phyloP scores from a whole-genome alignment of 2,113 vertebrate species.

The Varanus komodoensis region DNA sequence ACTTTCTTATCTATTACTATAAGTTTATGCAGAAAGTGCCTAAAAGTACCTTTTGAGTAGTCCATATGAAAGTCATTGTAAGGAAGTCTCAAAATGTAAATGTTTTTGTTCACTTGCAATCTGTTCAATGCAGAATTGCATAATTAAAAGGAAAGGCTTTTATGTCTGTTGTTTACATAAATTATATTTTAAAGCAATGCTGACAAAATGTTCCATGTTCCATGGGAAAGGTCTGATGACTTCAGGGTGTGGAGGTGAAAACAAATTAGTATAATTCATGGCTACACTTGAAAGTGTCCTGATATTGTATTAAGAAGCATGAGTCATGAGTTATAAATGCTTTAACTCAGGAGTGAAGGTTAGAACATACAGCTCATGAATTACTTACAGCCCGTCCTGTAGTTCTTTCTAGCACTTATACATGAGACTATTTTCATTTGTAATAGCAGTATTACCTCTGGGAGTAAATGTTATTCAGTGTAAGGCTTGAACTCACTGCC shows the following conservation, averaged over 20 bases:
- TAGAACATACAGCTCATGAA: conserved; percentile 23
- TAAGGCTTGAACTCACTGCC: neutral
- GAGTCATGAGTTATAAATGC: conserved; percentile 21
- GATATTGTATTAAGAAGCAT: conserved; percentile 26
- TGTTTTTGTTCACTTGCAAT: conserved; percentile 1
- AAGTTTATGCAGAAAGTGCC: neutral
- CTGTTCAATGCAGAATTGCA: neutral
- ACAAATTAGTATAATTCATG: conserved; percentile 30
- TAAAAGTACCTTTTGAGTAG: neutral
- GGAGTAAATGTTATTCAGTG: conserved; percentile 1
- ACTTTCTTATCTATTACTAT: neutral
- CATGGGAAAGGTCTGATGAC: conserved; percentile 1
- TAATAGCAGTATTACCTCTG: neutral
- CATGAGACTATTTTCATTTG: neutral
- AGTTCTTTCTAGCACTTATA: conserved; percentile 1
- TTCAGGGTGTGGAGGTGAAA: conserved; percentile 23
- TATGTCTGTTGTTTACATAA: conserved; percentile 18
- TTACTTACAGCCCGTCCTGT: conserved; percentile 1
- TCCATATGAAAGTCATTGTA: neutral
- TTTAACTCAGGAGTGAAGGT: conserved; percentile 21
- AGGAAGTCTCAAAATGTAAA: neutral
- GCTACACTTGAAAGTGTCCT: conserved; percentile 27
- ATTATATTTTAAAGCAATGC: neutral
- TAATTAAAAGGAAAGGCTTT: conserved; percentile 9
- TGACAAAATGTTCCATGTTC: neutral